Evolutionary conservation across 37 sponge, comb jelly and placozoan genomes (phyloP).

Genomic region (Ianthella basta): DNA sequence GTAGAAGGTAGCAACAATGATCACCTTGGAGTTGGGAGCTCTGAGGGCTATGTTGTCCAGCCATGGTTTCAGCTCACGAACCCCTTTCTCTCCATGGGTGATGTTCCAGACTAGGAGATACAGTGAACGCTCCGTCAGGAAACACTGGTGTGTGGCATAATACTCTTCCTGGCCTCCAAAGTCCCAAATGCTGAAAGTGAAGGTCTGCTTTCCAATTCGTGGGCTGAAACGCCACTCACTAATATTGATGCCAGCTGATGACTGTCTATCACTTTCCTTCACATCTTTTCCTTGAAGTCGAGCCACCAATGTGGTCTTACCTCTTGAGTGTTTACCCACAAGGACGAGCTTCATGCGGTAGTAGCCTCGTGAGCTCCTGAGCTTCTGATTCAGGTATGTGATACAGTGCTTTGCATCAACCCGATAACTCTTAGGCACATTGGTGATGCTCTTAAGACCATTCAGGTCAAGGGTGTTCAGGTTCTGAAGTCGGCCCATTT

Average conservation of each 20-base stretch:
- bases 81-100: conserved; percentile 73
- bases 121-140: conserved; percentile 89
- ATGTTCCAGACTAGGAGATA: conserved; percentile 88
- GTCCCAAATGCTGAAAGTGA: conserved; percentile 93
- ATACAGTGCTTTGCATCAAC: conserved; percentile 65
- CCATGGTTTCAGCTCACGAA: conserved; percentile 89
- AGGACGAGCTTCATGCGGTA: conserved; percentile 96
- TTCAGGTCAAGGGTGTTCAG: conserved; percentile 55
- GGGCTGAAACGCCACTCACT: conserved; percentile 81
- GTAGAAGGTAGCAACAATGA: conserved; percentile 87
- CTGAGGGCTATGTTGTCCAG: conserved; percentile 87
- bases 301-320: conserved; percentile 90
- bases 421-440: conserved; percentile 70
- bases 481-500: conserved; percentile 76
- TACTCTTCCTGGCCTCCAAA: conserved; percentile 95
- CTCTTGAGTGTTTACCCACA: conserved; percentile 81
- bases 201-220: conserved; percentile 36
- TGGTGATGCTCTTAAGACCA: conserved; percentile 75
- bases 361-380: conserved; percentile 72
- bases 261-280: conserved; percentile 65
- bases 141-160: conserved; percentile 98
- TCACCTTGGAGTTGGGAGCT: conserved; percentile 81
- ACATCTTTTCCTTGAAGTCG: conserved; percentile 80
- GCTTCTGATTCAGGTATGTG: conserved; percentile 81
- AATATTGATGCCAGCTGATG: conserved; percentile 93